Evolutionary conservation across 1,140 invertebrate genomes (phyloP).

Genomic region (Eupristina koningsbergeri): DNA sequence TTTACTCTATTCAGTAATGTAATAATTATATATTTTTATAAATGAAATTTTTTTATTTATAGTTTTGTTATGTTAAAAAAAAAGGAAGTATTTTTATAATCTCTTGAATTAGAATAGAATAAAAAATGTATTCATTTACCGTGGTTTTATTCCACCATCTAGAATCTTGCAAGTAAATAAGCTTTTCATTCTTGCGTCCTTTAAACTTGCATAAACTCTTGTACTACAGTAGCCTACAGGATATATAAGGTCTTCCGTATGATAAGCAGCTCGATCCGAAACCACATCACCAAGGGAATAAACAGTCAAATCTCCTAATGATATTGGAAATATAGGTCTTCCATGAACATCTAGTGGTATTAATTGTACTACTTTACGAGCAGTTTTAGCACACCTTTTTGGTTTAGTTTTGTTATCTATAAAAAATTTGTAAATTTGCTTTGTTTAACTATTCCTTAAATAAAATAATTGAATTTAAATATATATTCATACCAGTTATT

Average conservation of each 20-base stretch:
- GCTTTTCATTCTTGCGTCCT: conserved; percentile 81
- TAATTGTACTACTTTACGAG: conserved; percentile 74
- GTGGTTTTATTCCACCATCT: conserved; percentile 80
- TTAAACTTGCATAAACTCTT: conserved; percentile 82
- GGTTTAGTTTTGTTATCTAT: conserved; percentile 64
- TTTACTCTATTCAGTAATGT: no score
- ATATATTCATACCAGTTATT: conserved; percentile 54
- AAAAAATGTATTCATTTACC: conserved; percentile 68
- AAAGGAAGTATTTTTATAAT: no score
- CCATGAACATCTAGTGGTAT: conserved; percentile 80
- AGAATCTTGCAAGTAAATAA: conserved; percentile 88
- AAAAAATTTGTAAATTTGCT: background rate
- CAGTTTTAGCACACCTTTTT: conserved; percentile 62
- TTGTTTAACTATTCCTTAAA: background rate
- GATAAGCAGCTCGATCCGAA: conserved; percentile 79
- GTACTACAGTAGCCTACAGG: conserved; percentile 88
- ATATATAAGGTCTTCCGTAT: conserved; percentile 83
- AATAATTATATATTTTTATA: no score
- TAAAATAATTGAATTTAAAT: background rate
- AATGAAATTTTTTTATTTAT: no score
- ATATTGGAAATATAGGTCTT: conserved; percentile 83
- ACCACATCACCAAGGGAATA: conserved; percentile 87
- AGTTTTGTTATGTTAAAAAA: no score
- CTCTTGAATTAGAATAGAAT: no score
- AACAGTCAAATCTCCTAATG: conserved; percentile 81